These are phyloP conservation scores for Aproaerema taeniolella DNA, from an alignment of 2,888 invertebrate genomes.

Conservation along the genomic window DNA sequence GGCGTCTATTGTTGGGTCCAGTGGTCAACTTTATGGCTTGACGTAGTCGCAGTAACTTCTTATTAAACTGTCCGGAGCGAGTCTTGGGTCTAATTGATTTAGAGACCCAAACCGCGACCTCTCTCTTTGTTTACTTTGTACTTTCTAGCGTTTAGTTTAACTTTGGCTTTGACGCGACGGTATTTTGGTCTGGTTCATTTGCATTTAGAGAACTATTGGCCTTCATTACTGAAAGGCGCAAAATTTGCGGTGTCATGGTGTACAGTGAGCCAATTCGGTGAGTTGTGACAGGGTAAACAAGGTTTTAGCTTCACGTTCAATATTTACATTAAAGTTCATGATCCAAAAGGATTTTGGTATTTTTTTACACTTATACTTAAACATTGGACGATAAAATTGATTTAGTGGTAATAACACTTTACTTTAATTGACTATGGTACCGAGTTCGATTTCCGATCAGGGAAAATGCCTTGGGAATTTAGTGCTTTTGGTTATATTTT, in stretches of 20 bases:
- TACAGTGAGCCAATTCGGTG: too few species aligned
- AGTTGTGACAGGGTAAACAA: too few species aligned
- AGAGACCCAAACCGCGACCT: conserved; percentile 50
- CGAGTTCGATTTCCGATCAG: too few species aligned
- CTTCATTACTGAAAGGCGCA: not conserved
- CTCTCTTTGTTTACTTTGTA: conserved; percentile 23
- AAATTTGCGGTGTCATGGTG: not conserved
- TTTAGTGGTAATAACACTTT: too few species aligned
- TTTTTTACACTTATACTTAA: too few species aligned
- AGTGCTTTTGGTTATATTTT: too few species aligned
- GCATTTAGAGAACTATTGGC: conserved; percentile 8
- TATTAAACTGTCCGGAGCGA: conserved; percentile 47
- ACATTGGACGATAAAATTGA: too few species aligned
- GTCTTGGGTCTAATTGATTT: conserved; percentile 63
- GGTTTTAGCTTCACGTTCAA: too few species aligned
- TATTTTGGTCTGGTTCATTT: conserved; percentile 17
- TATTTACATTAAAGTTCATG: too few species aligned
- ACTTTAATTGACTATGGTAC: too few species aligned
- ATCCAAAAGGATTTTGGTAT: too few species aligned
- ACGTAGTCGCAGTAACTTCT: conserved; percentile 60
- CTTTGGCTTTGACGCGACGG: conserved; percentile 27
- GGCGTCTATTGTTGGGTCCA: conserved; percentile 55
- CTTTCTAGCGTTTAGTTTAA: conserved; percentile 31
- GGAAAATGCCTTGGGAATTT: too few species aligned
- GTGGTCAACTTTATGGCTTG: conserved; percentile 66